Percentiles rank a stretch among this genome's conserved stretches.
phyloP scores from a whole-genome alignment of 2,113 vertebrate genomes.

The Pterocles orientalis region DNA sequence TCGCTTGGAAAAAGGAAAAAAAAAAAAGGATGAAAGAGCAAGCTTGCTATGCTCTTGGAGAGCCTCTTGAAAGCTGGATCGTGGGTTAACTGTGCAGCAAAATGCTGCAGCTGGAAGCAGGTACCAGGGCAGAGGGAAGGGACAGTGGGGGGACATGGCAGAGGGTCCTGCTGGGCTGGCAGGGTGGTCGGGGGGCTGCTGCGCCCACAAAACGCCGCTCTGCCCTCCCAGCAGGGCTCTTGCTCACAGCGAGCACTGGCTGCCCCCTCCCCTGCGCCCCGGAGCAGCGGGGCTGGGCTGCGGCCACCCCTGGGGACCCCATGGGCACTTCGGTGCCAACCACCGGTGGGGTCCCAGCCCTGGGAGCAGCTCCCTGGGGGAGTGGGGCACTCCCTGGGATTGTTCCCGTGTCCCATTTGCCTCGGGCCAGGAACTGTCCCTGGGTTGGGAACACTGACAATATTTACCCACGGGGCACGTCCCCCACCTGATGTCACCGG shows the following conservation, averaged over 20 bases:
- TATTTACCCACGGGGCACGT: rapidly evolving
- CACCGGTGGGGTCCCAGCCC: background rate
- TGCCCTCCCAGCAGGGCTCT: background rate
- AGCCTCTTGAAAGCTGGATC: background rate
- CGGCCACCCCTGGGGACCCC: background rate
- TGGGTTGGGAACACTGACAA: background rate
- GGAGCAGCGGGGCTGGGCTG: rapidly evolving
- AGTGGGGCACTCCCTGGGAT: background rate
- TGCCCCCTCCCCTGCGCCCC: background rate
- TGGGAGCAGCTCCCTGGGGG: background rate
- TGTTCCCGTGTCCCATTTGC: background rate
- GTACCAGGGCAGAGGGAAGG: background rate
- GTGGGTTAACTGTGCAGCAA: background rate
- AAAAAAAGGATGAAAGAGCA: background rate
- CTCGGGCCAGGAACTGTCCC: background rate
- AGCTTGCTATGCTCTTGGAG: background rate
- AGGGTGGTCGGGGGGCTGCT: background rate
- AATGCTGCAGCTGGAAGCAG: background rate
- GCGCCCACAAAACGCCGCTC: background rate
- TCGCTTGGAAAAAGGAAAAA: background rate
- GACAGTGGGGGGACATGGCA: too few relatives aligned
- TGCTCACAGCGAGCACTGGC: background rate
- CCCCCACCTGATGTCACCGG: background rate
- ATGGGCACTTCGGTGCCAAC: rapidly evolving
- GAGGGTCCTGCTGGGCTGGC: background rate